Conservation (phyloP, 2,113 vertebrate species). For the Ia io region DNA sequence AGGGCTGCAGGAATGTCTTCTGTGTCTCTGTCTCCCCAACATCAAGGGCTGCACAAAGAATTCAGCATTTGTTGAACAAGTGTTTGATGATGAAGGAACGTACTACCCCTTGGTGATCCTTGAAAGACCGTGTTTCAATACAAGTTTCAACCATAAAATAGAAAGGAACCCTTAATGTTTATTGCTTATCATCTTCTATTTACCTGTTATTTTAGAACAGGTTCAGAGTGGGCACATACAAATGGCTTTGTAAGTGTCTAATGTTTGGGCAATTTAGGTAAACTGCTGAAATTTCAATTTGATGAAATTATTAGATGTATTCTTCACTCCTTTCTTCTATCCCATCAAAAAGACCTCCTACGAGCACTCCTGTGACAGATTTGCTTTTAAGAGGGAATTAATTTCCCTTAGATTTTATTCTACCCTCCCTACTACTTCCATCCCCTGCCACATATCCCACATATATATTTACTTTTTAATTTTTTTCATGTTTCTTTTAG, state of each 20-base stretch:
- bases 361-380: not conserved
- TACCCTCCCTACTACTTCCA: not conserved
- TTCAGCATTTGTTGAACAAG: not conserved
- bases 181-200: not conserved
- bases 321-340: not conserved
- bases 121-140: not conserved
- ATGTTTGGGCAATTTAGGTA: slow-evolving; percentile 40
- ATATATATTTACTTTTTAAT: not conserved
- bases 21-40: not conserved
- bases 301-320: slow-evolving; percentile 37
- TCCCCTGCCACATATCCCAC: not conserved
- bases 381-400: slow-evolving; percentile 50
- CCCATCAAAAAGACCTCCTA: slow-evolving; percentile 38
- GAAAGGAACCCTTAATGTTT: not conserved
- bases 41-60: not conserved
- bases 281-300: slow-evolving; percentile 61
- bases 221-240: not conserved
- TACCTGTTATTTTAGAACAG: slow-evolving; percentile 1
- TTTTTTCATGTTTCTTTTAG: slow-evolving; percentile 30
- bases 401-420: not conserved
- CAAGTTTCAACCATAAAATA: not conserved
- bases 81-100: not conserved
- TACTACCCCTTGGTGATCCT: not conserved
- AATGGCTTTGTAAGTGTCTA: not conserved
- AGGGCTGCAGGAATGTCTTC: not conserved